phyloP scores from a whole-genome alignment of 2,113 vertebrate species.

The Rhineura floridana region DNA sequence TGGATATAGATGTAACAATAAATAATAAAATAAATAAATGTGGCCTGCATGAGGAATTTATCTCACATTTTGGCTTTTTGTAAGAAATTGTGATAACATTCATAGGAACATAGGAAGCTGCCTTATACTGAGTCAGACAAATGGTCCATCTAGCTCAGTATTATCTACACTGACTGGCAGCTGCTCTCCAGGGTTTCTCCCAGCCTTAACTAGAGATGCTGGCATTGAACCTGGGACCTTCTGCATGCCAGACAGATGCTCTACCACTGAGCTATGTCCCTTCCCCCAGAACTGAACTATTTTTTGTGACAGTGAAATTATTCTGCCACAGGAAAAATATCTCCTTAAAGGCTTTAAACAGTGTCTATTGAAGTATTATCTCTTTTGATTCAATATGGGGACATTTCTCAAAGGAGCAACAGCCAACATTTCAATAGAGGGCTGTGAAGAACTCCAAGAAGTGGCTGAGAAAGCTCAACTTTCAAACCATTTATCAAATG shows the following conservation, averaged over 20 bases:
- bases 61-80: background rate
- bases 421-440: background rate
- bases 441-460: background rate
- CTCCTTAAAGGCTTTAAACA: background rate
- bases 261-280: too few relatives aligned
- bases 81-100: background rate
- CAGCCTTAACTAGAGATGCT: too few relatives aligned
- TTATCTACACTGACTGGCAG: too few relatives aligned
- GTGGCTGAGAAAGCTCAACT: background rate
- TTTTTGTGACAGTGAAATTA: background rate
- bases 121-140: too few relatives aligned
- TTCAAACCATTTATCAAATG: conserved; percentile 3
- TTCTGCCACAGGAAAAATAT: background rate
- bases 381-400: background rate
- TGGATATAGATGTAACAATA: too few relatives aligned
- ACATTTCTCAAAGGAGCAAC: conserved; percentile 4
- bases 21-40: too few relatives aligned
- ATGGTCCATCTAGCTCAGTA: too few relatives aligned
- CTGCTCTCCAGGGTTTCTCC: too few relatives aligned
- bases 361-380: background rate
- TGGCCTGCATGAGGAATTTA: background rate
- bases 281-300: too few relatives aligned
- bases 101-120: too few relatives aligned
- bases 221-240: too few relatives aligned
- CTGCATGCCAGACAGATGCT: too few relatives aligned